These are phyloP conservation scores for Oophaga pumilio DNA, from an alignment of 2,113 vertebrate species.

Conservation along the genomic window DNA sequence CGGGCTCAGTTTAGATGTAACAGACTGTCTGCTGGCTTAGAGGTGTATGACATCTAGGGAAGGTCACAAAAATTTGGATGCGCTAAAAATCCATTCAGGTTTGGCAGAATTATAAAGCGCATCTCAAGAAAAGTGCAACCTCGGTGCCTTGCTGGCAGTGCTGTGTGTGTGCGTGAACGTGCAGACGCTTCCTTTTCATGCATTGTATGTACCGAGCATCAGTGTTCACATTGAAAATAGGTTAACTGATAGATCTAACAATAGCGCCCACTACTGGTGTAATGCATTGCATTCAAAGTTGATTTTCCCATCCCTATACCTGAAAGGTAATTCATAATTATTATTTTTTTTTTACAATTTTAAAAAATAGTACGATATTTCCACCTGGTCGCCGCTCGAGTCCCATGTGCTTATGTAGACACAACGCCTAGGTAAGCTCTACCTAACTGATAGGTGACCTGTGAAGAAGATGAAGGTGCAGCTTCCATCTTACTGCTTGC, in stretches of 20 bases:
- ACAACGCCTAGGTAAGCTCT: conserved; percentile 62
- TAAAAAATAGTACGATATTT: conserved; percentile 60
- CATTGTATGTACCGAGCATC: conserved; percentile 64
- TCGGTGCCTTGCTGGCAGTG: conserved; percentile 67
- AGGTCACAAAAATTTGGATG: conserved; percentile 65
- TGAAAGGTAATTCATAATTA: conserved; percentile 62
- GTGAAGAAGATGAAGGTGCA: conserved; percentile 40
- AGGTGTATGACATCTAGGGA: conserved; percentile 69
- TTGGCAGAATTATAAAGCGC: conserved; percentile 67
- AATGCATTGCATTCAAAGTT: conserved; percentile 67
- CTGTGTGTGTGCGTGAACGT: conserved; percentile 60
- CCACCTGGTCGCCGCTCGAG: conserved; percentile 63
- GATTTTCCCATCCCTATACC: conserved; percentile 58
- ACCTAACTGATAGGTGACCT: conserved; percentile 34
- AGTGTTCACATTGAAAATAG: conserved; percentile 58
- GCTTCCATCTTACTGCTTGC: conserved; percentile 63
- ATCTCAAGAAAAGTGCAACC: conserved; percentile 68
- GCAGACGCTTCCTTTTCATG: conserved; percentile 70
- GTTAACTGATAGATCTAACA: conserved; percentile 59
- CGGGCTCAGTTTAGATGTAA: conserved; percentile 68
- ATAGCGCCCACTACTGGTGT: conserved; percentile 62
- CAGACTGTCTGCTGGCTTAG: conserved; percentile 78
- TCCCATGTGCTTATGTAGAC: conserved; percentile 71
- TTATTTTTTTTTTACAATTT: conserved; percentile 46
- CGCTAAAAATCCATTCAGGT: conserved; percentile 65